Percentiles rank a stretch among this genome's conserved stretches.
phyloP scores from a whole-genome alignment of 2,113 vertebrate genomes.

The Drymodes brunneopygia region DNA sequence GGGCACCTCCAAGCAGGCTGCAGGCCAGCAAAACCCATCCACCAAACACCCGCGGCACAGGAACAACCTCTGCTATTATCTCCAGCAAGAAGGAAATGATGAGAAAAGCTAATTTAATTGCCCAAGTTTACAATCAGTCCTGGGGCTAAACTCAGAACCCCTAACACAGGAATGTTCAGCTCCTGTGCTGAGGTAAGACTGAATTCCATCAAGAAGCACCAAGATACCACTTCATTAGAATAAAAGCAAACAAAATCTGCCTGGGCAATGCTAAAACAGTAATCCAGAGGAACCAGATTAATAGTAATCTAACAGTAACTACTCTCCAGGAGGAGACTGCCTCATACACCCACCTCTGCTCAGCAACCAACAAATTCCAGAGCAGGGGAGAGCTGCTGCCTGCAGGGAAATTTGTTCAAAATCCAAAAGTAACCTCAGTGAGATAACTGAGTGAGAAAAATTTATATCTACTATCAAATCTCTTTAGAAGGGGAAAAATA shows the following conservation, averaged over 20 bases:
- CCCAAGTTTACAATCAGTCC: not conserved
- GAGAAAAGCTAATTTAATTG: not conserved
- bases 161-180: not conserved
- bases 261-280: not conserved
- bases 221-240: not conserved
- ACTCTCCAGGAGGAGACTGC: not conserved
- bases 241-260: not conserved
- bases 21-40: not conserved
- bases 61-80: not conserved
- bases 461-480: not conserved
- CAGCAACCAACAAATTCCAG: not conserved
- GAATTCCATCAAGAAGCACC: not conserved
- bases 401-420: not conserved
- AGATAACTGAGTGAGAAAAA: not conserved
- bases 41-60: not conserved
- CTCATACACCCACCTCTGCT: not conserved
- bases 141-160: not conserved
- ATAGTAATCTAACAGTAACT: not conserved
- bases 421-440: not conserved
- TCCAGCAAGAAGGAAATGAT: not conserved
- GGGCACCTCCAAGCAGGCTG: not conserved
- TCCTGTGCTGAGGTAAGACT: not conserved
- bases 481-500: not conserved
- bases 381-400: not conserved
- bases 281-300: not conserved